Base-by-base conservation (phyloP, 2,888 invertebrate species). In the Drosophila quinaria region DNA sequence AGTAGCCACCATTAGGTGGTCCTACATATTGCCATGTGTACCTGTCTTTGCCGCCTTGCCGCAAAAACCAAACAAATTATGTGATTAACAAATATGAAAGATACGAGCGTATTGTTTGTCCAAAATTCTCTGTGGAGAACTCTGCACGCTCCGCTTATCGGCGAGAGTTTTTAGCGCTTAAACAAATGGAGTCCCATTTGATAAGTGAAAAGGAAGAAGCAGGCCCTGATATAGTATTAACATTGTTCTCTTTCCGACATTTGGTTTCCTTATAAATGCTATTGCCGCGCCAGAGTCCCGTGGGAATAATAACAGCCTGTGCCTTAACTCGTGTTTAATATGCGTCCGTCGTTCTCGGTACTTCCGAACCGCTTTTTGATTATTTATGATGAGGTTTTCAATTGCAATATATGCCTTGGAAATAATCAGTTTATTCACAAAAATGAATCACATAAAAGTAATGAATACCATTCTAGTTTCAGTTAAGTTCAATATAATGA, bases 61-160 rank as follows among this genome's bases (percentile, higher is more conserved):
- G 68, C 72, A 71, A 71, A 69, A 81, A 74, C 71, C 80, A 84
- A 78, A 78, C 80, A 82, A 86, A 87, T 87, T 87, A 81, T 76
- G 82, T 64, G 85, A 86, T 87, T 87, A 87, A 65, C 70, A 74
- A 74, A 74, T 82, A 71, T 73, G 54, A 79, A 78, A 74, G 80
- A 82, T 84, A 71, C 58, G 72, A 15, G 37, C 39, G 17, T 63
- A 52, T 78, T 78, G 70, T 78, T 78, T 65, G 62, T 41, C 29
- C 61, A 6, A 54, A 54, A 15, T 41, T 42, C 46, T 60, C 50
- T 46, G 22, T 9, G 33, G 41, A 35, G 29, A 19, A 55, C 33
- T 55, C 33, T 55, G 10, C 15, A 46, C 33, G 25, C 56, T 60
- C 11, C 41, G 62, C 74, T 77, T 84, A 74, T 84, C 81, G 61